These are phyloP conservation scores for Philantomba maxwellii DNA, from an alignment of 2,113 vertebrate genomes.

Conservation along the genomic window DNA sequence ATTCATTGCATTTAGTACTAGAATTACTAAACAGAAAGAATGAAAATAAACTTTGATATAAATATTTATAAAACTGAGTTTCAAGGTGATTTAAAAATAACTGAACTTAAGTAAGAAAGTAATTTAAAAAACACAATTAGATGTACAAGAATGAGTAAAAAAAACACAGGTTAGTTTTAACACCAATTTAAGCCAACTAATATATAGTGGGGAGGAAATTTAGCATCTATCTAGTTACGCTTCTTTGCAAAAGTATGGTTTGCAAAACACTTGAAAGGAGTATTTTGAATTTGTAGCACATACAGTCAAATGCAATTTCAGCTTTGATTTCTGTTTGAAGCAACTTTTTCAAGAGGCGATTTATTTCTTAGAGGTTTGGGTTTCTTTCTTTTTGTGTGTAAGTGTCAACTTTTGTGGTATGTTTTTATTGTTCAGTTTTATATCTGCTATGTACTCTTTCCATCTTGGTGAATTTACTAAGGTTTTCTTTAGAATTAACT, in stretches of 20 bases:
- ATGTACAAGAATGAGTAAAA: not conserved
- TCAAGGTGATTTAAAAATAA: not conserved
- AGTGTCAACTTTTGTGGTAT: not conserved
- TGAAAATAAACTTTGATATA: not conserved
- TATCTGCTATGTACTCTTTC: not conserved
- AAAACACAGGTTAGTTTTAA: not conserved
- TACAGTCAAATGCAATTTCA: not conserved
- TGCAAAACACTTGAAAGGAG: not conserved
- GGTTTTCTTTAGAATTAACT: not conserved
- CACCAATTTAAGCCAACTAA: not conserved
- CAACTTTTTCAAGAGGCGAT: not conserved
- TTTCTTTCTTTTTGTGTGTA: not conserved
- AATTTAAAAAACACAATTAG: not conserved
- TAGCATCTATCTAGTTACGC: not conserved
- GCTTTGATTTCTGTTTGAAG: slow-evolving; percentile 16
- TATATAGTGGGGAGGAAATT: not conserved
- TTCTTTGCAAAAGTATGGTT: not conserved
- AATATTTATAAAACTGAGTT: not conserved
- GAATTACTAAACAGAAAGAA: not conserved
- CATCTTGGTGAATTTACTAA: slow-evolving; percentile 9
- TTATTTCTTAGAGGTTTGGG: not conserved
- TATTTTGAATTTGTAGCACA: not conserved
- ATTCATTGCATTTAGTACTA: slow-evolving; percentile 9
- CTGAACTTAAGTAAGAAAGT: not conserved
- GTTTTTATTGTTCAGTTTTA: slow-evolving; percentile 3